phyloP scores from a whole-genome alignment of 2,113 vertebrate species.

The Brienomyrus brachyistius region DNA sequence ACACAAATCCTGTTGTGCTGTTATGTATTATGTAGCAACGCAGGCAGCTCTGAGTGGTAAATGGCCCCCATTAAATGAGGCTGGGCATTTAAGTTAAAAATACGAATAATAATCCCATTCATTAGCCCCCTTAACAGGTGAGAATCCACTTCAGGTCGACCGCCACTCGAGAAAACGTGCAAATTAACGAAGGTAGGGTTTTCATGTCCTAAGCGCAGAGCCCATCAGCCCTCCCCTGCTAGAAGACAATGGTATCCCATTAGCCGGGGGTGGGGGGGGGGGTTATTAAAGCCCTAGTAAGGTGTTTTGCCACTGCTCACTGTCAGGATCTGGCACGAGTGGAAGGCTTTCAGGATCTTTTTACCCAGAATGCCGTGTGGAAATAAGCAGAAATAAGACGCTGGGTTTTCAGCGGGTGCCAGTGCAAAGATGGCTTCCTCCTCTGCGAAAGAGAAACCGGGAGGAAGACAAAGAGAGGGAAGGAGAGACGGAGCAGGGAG shows the following conservation, averaged over 20 bases:
- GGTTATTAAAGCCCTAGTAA: background rate
- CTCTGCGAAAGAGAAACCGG: background rate
- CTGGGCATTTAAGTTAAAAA: slow-evolving; percentile 1
- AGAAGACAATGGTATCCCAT: background rate
- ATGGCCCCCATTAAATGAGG: background rate
- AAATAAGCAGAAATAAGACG: slow-evolving; percentile 9
- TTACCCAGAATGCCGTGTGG: background rate
- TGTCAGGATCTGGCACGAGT: background rate
- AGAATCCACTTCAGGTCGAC: background rate
- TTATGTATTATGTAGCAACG: background rate
- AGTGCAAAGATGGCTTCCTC: slow-evolving; percentile 4
- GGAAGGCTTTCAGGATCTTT: background rate
- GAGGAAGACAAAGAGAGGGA: slow-evolving; percentile 5
- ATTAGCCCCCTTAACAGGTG: background rate
- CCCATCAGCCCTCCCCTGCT: background rate
- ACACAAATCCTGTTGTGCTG: background rate
- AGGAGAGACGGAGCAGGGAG: background rate
- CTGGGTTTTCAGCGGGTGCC: background rate
- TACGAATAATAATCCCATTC: background rate
- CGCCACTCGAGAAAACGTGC: background rate
- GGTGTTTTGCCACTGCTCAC: background rate
- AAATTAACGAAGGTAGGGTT: background rate
- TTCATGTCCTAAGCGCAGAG: background rate
- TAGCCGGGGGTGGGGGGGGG: background rate
- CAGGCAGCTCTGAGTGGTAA: background rate